Percentiles rank a stretch among this genome's conserved stretches.
phyloP scores from a whole-genome alignment of 2,888 invertebrate species.

The Mycalesis mineus region DNA sequence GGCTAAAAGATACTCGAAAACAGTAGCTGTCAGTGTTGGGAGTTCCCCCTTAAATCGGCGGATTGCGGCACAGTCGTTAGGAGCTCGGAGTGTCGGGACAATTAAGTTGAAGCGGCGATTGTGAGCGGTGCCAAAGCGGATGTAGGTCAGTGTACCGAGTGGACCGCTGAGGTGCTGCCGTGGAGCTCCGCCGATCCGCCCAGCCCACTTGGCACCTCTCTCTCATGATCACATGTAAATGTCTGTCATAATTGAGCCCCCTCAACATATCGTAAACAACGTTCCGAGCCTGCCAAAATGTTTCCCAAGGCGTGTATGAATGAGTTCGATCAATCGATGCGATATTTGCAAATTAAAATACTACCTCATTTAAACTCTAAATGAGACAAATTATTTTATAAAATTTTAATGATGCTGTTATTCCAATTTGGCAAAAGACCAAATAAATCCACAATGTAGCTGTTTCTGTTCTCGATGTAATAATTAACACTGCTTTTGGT shows the following conservation, averaged over 20 bases:
- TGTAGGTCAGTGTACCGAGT: constrained; percentile 73
- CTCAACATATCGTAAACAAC: constrained; percentile 24
- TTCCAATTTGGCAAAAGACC: background rate
- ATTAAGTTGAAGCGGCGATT: constrained; percentile 78
- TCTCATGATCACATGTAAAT: constrained; percentile 31
- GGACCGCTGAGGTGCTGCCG: constrained; percentile 63
- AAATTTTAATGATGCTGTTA: constrained; percentile 3
- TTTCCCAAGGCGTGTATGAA: background rate
- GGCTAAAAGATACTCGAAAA: constrained; percentile 47
- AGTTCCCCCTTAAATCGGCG: constrained; percentile 69
- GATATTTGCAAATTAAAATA: background rate
- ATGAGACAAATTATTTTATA: constrained; percentile 7
- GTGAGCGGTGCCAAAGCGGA: constrained; percentile 77
- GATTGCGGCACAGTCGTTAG: constrained; percentile 76
- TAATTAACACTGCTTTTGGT: background rate
- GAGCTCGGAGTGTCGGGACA: constrained; percentile 75
- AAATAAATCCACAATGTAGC: constrained; percentile 5
- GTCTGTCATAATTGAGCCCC: constrained; percentile 24
- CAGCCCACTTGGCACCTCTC: constrained; percentile 56
- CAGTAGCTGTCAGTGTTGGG: constrained; percentile 50
- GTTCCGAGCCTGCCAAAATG: constrained; percentile 19
- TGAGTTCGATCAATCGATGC: background rate
- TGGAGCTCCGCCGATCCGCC: constrained; percentile 47
- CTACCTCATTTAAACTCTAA: background rate
- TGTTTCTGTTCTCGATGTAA: background rate